A percentile compares a stretch with the other conserved stretches of the same genome.
Conservation (phyloP, 2,113 vertebrate genomes). For the Neotoma lepida region DNA sequence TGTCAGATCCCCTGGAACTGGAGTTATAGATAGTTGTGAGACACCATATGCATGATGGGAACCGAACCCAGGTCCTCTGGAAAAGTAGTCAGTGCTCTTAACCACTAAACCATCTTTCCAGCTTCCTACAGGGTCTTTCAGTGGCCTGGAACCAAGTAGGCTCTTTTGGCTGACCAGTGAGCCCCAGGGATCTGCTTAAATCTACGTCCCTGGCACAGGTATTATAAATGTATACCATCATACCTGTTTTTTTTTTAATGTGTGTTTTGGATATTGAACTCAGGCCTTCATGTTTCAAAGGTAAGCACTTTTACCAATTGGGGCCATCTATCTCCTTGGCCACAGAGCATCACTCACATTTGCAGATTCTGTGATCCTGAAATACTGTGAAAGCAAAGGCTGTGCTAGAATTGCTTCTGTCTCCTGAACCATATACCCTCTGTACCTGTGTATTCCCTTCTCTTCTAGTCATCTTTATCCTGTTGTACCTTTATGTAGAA, state of each 20-base stretch:
- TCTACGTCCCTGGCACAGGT: background rate
- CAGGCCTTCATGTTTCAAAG: background rate
- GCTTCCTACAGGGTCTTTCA: background rate
- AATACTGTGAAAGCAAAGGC: background rate
- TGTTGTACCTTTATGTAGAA: slow-evolving; percentile 85
- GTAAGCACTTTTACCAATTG: no score
- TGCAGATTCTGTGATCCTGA: background rate
- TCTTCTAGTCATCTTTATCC: background rate
- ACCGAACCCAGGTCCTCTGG: background rate
- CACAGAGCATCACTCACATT: background rate
- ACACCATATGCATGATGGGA: no score
- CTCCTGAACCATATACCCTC: background rate
- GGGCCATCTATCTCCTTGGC: background rate
- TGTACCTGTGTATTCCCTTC: background rate
- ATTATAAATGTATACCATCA: background rate
- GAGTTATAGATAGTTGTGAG: background rate
- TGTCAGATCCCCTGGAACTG: background rate
- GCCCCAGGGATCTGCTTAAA: background rate
- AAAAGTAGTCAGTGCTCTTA: background rate
- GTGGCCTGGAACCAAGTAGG: background rate
- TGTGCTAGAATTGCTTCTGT: background rate
- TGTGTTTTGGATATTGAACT: background rate
- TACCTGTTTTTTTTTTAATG: background rate
- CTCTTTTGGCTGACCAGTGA: background rate
- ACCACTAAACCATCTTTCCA: background rate